Conservation (phyloP, 2,797 vertebrate genomes). For the Antrozous pallidus region DNA sequence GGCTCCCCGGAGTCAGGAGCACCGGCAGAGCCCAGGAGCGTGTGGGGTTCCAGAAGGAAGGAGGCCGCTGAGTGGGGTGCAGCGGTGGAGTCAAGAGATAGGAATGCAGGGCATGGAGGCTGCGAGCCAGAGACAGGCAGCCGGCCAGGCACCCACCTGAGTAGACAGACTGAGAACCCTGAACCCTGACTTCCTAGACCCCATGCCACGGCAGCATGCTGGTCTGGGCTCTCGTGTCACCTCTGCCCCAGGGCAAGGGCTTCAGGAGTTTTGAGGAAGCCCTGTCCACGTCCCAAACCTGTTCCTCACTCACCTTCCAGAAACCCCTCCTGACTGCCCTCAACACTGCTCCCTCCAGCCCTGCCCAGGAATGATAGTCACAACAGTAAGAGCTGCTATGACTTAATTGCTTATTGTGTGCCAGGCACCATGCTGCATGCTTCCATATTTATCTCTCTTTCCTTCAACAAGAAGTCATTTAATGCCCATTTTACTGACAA, state of each 20-base stretch:
- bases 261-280: background rate
- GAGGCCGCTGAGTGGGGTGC: background rate
- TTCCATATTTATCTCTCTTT: background rate
- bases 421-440: background rate
- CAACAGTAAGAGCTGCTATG: too few relatives aligned
- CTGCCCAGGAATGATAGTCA: background rate
- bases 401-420: background rate
- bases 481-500: background rate
- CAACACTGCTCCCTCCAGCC: background rate
- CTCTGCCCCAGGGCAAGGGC: background rate
- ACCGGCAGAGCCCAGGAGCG: accelerated
- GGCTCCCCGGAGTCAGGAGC: background rate
- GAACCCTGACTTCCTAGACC: background rate
- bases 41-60: background rate
- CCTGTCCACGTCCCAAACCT: background rate
- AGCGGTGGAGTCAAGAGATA: constrained; percentile 15
- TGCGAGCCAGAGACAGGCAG: background rate
- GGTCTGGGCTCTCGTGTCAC: background rate
- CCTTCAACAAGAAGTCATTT: background rate
- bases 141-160: background rate
- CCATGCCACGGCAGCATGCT: background rate
- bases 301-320: background rate
- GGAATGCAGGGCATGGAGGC: background rate
- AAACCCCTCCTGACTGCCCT: background rate
- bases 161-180: background rate